These are phyloP conservation scores for Ctenosaura bakeri DNA, from an alignment of 2,797 vertebrate species.

Conservation along the genomic window DNA sequence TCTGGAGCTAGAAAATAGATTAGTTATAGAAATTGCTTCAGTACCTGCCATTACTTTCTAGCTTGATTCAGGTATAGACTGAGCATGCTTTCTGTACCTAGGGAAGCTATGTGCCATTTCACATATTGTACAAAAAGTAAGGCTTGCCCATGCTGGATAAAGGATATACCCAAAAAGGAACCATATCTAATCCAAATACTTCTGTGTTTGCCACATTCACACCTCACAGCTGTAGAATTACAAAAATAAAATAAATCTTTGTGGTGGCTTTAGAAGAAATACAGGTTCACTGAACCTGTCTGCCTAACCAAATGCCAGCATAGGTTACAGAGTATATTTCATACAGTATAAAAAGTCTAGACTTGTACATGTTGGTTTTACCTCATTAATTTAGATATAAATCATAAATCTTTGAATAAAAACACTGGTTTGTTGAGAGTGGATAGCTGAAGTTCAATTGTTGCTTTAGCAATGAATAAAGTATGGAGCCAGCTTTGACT, in stretches of 20 bases:
- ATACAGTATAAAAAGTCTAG: background rate
- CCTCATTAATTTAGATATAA: background rate
- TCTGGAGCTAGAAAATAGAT: background rate
- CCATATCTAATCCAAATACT: background rate
- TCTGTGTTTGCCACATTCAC: background rate
- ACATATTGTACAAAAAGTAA: background rate
- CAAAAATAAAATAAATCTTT: background rate
- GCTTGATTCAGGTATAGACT: too few species aligned
- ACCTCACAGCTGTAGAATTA: background rate
- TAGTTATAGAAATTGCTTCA: too few species aligned
- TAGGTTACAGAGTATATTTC: too few species aligned
- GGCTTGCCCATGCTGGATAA: background rate
- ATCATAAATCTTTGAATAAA: background rate
- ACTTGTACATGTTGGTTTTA: background rate
- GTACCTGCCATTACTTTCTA: too few species aligned
- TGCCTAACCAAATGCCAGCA: background rate
- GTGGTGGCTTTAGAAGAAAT: background rate
- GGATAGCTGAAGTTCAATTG: slow-evolving; percentile 17
- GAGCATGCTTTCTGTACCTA: background rate
- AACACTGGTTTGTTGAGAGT: background rate
- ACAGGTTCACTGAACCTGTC: background rate
- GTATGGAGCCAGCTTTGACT: slow-evolving; percentile 74
- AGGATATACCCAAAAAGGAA: background rate
- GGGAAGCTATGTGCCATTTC: background rate
- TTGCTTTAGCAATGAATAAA: background rate